Base-by-base conservation (phyloP, 1,140 invertebrate genomes). In the Drosophila sproati region DNA sequence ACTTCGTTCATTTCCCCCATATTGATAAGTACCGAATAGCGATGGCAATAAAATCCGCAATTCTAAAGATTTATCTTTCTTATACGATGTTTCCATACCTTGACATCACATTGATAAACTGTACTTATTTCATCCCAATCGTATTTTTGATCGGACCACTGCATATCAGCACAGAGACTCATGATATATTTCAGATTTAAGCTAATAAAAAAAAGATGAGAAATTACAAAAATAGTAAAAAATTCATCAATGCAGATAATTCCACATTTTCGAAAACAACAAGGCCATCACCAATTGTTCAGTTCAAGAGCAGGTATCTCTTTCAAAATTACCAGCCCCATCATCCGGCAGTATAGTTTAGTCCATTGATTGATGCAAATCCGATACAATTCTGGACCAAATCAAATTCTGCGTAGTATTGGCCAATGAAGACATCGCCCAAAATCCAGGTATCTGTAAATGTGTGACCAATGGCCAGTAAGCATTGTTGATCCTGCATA, bases 351-450 rank as follows among this genome's bases (percentile, higher is more conserved):
- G 50, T 61, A 37, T 73, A 73, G 8, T 41, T 32, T 3, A 12
- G 2, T 7, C 66, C 72, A 0, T 4, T 6, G 3, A 76, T 68
- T 6, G 70, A 60, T 12, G 91, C 83, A 50, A 88, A 96, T 56
- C 96, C 96, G 64, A 96, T 93, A 61, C 95, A 93, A 77, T 94
- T 94, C 61, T 96, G 94, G 28, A 93, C 94, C 78, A 95, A 70
- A 92, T 96, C 95, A 91, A 96, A 96, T 89, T 95, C 95, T 20
- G 95, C 94, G 91, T 95, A 96, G 80, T 94, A 96, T 61, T 93
- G 93, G 12, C 95, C 95, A 80, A 96, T 94, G 80, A 96, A 96
- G 45, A 96, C 94, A 91, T 96, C 95, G 34, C 82, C 82, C 50
- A 82, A 50, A 8, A 86, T 75, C 79, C 79, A 86, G 41, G 80